These are phyloP conservation scores for Pimpla rufipes DNA, from an alignment of 2,888 invertebrate genomes.

Conservation along the genomic window DNA sequence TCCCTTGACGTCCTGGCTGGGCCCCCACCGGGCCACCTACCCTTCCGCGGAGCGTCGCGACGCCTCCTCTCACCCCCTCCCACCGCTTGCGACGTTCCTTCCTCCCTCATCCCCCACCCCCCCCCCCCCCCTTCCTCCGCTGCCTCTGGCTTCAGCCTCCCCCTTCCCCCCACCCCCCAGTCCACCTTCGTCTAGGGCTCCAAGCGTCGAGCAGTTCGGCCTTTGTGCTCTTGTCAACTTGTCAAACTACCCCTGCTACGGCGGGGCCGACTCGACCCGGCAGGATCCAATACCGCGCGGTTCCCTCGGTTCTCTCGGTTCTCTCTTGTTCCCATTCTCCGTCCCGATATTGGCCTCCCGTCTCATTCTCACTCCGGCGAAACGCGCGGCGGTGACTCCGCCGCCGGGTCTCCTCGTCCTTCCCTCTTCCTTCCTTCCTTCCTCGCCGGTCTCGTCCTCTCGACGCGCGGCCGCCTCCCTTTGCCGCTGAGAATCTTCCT, in stretches of 20 bases:
- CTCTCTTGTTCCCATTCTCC: constrained; percentile 47
- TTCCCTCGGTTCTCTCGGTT: constrained; percentile 50
- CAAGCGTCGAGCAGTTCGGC: constrained; percentile 84
- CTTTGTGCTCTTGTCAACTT: constrained; percentile 85
- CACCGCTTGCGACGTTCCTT: constrained; percentile 56
- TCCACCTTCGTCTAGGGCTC: constrained; percentile 71
- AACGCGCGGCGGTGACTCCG: constrained; percentile 1
- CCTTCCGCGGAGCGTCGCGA: constrained; percentile 86
- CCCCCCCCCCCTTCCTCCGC: constrained; percentile 70
- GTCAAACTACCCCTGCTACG: constrained; percentile 84
- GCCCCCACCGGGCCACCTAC: constrained; percentile 69
- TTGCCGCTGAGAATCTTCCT: constrained; percentile 12
- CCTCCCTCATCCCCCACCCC: neutral
- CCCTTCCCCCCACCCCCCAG: constrained; percentile 68
- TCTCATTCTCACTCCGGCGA: constrained; percentile 55
- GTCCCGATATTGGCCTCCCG: constrained; percentile 66
- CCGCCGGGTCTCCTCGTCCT: neutral
- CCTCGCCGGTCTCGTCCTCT: constrained; percentile 25
- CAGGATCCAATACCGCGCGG: constrained; percentile 80
- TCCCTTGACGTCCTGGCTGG: constrained; percentile 63
- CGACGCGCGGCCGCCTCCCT: neutral
- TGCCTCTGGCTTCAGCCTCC: constrained; percentile 49
- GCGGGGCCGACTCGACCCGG: constrained; percentile 63
- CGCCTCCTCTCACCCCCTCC: constrained; percentile 83
- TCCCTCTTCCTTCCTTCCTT: too few relatives aligned